Evolutionary conservation across 2,888 invertebrate genomes (phyloP).

Genomic region (Gymnosoma rotundatum): DNA sequence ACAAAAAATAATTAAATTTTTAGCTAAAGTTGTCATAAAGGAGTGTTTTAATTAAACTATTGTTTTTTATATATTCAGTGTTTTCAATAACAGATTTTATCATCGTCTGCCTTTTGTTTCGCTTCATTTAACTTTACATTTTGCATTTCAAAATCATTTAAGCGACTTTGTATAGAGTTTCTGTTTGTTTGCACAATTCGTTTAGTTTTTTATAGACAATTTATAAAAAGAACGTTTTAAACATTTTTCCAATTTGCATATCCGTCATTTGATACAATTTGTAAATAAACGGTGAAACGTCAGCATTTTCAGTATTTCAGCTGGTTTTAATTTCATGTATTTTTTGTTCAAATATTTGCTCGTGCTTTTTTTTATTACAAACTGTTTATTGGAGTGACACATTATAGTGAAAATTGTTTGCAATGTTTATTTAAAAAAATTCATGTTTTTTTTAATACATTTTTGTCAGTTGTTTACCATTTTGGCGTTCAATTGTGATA

Average conservation of each 20-base stretch:
- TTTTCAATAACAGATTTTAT: constrained; percentile 17
- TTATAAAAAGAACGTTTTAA: background rate
- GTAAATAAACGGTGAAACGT: background rate
- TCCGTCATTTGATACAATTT: too few relatives aligned
- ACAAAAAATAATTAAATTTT: too few relatives aligned
- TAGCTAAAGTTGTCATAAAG: too few relatives aligned
- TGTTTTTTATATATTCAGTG: background rate
- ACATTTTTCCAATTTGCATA: constrained; percentile 45
- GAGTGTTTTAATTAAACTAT: too few relatives aligned
- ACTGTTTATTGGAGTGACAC: constrained; percentile 10
- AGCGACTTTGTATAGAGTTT: constrained; percentile 45
- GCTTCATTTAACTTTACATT: constrained; percentile 39
- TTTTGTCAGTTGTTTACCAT: constrained; percentile 46
- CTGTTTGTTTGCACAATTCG: constrained; percentile 53
- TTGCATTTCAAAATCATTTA: constrained; percentile 53
- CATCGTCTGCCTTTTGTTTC: constrained; percentile 19
- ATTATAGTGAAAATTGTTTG: background rate
- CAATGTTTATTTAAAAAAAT: background rate
- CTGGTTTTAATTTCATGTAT: background rate
- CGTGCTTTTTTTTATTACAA: constrained; percentile 4
- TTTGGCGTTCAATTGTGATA: constrained; percentile 36
- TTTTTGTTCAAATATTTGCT: background rate
- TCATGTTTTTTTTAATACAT: constrained; percentile 14
- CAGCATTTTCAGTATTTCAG: background rate
- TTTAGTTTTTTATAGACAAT: constrained; percentile 16